Conservation (phyloP, 1,140 invertebrate genomes). For the Pogonus chalceus region DNA sequence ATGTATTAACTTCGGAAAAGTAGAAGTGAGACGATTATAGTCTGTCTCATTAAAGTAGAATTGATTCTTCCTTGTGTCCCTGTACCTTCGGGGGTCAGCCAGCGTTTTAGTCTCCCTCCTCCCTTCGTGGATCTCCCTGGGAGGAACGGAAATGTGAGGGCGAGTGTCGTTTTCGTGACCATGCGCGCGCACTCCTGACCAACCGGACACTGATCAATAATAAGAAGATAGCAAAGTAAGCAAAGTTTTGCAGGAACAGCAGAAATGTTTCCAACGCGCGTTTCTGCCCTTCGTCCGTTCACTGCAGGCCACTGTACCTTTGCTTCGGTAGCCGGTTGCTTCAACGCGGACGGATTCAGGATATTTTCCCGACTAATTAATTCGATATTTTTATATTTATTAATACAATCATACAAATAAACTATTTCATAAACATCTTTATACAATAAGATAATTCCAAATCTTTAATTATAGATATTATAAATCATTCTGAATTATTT, state of each 20-base stretch:
- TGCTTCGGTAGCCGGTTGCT: constrained; percentile 22
- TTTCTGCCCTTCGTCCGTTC: constrained; percentile 18
- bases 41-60: constrained; percentile 1
- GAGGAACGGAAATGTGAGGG: neutral
- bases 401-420: no score
- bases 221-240: constrained; percentile 37
- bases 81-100: constrained; percentile 1
- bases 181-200: constrained; percentile 29
- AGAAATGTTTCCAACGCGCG: no score
- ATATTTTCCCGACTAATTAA: neutral
- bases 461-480: no score
- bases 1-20: no score
- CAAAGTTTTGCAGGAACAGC: constrained; percentile 25
- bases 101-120: neutral
- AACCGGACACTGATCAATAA: constrained; percentile 35
- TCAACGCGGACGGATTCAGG: constrained; percentile 1
- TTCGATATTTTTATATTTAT: constrained; percentile 10
- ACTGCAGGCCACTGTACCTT: no score
- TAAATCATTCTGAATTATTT: no score
- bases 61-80: neutral
- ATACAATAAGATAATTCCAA: no score
- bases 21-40: no score
- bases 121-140: neutral
- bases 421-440: no score
- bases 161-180: constrained; percentile 13